Base-by-base conservation (phyloP, 2,113 vertebrate genomes). In the Cygnus buccinator region DNA sequence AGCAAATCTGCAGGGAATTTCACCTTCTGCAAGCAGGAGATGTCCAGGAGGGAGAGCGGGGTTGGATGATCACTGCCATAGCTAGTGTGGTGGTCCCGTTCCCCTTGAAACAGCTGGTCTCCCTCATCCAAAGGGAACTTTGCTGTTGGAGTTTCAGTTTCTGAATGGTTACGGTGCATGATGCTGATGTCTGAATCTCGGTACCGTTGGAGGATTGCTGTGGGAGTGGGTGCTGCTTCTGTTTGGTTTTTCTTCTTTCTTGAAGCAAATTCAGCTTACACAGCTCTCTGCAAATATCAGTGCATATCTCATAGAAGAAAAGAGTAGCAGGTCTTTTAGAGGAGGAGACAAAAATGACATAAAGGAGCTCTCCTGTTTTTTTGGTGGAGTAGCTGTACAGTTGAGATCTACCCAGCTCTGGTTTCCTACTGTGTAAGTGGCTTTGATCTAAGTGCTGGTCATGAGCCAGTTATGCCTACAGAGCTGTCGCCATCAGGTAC, bases 221-320 rank as follows among this genome's bases (percentile, higher is more conserved):
- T 10, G 33, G 29, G 13, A 79, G 37, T 17, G 31, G 7, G 29
- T 59, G 44, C 25, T 91, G 4, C 70, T 67, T 78, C 84, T 81
- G n/a, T 58, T 84, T 90, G 52, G 35, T 15, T 90, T 86, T 58
- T 72, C 18, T 28, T 86, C 3, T 2, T 77, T 73, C 79, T 74
- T 88, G 66, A 94, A 72, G 65, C 63, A 96, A 77, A 91, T 87
- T 61, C 81, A 87, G 31, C 67, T 73, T 79, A n/a, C 54, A 82
- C 26, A 57, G 43, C 55, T 62, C 43, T 44, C 75, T 84, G 41
- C 58, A 84, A 83, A 48, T 90, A 84, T n/a, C 50, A 81, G 12
- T 54, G 26, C 21, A 1, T 90, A 33, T 71, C 75, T 79, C 94
- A 44, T 80, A 33, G 50, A 57, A 72, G 37, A 54, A 33, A 61